Evolutionary conservation across 2,797 vertebrate species (phyloP).

Genomic region (Lepus townsendii): DNA sequence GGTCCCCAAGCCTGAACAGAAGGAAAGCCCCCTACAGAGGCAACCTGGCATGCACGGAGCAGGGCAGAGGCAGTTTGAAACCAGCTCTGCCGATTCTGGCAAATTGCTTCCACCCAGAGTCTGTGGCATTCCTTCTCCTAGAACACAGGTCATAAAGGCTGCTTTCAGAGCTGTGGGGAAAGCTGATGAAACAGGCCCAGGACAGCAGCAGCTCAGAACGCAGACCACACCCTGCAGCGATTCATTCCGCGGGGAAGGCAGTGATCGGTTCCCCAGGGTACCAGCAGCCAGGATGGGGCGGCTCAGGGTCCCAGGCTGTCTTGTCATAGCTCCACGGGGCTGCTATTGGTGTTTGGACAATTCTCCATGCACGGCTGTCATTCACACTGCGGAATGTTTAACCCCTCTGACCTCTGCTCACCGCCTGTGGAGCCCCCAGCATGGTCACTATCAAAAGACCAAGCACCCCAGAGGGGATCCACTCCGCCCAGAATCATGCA

Average conservation of each 20-base stretch:
- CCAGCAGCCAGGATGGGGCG: accelerated
- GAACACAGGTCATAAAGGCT: background rate
- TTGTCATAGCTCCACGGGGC: background rate
- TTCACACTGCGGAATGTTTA: background rate
- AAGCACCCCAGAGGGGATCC: background rate
- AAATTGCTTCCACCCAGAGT: background rate
- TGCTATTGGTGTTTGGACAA: background rate
- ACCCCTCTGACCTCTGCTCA: background rate
- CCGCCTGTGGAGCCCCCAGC: background rate
- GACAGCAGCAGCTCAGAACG: background rate
- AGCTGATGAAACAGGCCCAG: background rate
- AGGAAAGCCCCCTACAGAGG: background rate
- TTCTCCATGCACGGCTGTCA: background rate
- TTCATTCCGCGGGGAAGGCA: too few species aligned
- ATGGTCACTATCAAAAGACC: background rate
- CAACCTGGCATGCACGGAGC: accelerated
- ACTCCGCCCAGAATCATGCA: background rate
- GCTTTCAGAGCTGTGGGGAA: background rate
- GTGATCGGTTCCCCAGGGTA: background rate
- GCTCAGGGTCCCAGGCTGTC: background rate
- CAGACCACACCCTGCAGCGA: background rate
- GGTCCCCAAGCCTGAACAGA: background rate
- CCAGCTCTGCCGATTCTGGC: background rate
- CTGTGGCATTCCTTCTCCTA: background rate
- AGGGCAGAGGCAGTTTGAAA: background rate